Percentiles rank a stretch among this genome's conserved stretches.
phyloP scores from a whole-genome alignment of 1,140 invertebrate species.

The Rhagoletis pomonella region DNA sequence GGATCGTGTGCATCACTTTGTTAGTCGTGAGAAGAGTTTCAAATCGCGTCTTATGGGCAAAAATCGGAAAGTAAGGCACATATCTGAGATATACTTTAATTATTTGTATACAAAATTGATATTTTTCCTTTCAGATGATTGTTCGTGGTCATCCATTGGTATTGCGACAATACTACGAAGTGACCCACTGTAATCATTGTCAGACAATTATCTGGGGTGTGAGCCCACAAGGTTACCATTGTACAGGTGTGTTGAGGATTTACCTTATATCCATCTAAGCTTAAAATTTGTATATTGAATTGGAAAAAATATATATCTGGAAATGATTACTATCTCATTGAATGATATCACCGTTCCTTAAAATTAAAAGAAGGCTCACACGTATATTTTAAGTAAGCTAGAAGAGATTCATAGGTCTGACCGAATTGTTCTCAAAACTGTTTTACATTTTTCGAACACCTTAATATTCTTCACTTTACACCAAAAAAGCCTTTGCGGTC shows the following conservation, averaged over 20 bases:
- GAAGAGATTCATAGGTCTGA: no score
- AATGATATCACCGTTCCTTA: no score
- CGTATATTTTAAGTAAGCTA: no score
- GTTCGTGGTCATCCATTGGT: constrained; percentile 93
- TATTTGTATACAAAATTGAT: background rate
- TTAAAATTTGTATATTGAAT: no score
- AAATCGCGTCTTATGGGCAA: constrained; percentile 83
- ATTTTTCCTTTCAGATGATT: constrained; percentile 77
- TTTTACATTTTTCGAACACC: no score
- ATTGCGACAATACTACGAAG: constrained; percentile 90
- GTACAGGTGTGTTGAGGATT: constrained; percentile 76
- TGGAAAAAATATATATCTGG: no score
- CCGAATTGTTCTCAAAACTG: no score
- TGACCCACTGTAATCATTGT: constrained; percentile 95
- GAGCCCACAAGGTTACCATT: constrained; percentile 94
- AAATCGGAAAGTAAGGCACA: constrained; percentile 77
- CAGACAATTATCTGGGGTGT: constrained; percentile 94
- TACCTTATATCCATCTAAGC: no score
- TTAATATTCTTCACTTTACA: no score
- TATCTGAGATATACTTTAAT: background rate
- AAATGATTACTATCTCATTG: no score
- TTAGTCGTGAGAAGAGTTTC: constrained; percentile 89
- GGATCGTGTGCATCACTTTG: constrained; percentile 81
- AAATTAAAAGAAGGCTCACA: no score
- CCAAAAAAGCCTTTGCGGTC: no score